These are phyloP conservation scores for Spodoptera littoralis DNA, from an alignment of 2,888 invertebrate species.

Conservation along the genomic window DNA sequence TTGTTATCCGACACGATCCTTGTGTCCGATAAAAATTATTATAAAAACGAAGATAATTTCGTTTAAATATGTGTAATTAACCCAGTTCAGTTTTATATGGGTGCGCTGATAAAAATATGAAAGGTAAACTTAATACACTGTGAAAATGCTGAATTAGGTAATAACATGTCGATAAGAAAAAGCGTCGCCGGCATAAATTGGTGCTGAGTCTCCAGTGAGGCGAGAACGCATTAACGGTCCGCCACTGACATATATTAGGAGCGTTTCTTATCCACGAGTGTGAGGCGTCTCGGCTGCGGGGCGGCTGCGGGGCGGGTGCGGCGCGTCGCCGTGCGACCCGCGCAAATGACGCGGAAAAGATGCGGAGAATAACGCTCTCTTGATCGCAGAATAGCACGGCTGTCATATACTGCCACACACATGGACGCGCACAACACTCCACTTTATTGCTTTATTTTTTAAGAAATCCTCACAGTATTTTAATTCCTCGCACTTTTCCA, in stretches of 20 bases:
- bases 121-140: constrained; percentile 76
- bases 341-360: constrained; percentile 84
- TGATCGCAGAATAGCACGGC: constrained; percentile 70
- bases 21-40: constrained; percentile 15
- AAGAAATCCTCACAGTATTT: constrained; percentile 35
- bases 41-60: constrained; percentile 14
- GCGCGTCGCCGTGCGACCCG: constrained; percentile 63
- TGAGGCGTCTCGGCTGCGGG: constrained; percentile 36
- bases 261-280: constrained; percentile 67
- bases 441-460: constrained; percentile 52
- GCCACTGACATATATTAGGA: constrained; percentile 67
- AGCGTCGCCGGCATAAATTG: constrained; percentile 78
- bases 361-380: constrained; percentile 76
- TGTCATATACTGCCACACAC: constrained; percentile 57
- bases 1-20: background rate
- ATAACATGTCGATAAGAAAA: constrained; percentile 80
- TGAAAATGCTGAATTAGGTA: constrained; percentile 80
- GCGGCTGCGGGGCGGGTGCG: constrained; percentile 43
- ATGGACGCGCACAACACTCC: constrained; percentile 25
- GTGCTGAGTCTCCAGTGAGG: constrained; percentile 78
- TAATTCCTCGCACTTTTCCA: constrained; percentile 39
- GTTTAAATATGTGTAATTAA: constrained; percentile 46
- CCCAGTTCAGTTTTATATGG: constrained; percentile 46
- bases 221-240: constrained; percentile 78
- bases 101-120: constrained; percentile 63